Evolutionary conservation across 2,797 vertebrate genomes (phyloP), one percentile per base, ranked within the genome.

Genomic region (Galago senegalensis): DNA sequence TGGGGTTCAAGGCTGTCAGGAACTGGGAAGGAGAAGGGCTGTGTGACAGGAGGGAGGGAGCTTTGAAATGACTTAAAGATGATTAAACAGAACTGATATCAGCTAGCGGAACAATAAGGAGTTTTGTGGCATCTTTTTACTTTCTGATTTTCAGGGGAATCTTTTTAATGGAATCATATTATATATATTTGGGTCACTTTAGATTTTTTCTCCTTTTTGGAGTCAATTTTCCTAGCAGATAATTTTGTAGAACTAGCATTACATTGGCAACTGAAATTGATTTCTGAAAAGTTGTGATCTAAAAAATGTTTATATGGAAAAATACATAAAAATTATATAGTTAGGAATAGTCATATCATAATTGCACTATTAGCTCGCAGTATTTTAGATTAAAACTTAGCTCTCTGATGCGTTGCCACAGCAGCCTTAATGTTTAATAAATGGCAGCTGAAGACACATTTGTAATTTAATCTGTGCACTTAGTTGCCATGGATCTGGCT

Each of bases 301-400:
- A 63, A 72, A 93, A 80, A 76, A 46, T 60, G 2, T 72, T 13
- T 61, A 7, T 86, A 12, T 87, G 21, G 23, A 69, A 91, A 83
- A 82, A 60, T 75, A 70, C n/a, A 25, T 61, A 65, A 58, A 77
- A 88, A 61, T 53, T 88, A 29, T 89, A 3, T 65, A 67, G 31
- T 14, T 81, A 81, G 12, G 40, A 63, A 43, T 88, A 72, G 56
- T 91, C 4, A 25, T 84, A 88, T 53, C 4, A 37, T 93, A 91
- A 79, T 91, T 92, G 23, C 11, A 95, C 2, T 93, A 58, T 90
- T 70, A 87, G 3, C 69, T 93, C 76, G 16, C 11, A 72, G 46
- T 21, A 70, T 95, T 94, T 97, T 97, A 89, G 61, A 91, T 84
- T 93, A 93, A 94, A 93, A 89, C 89, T 13, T 79, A 61, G 20